Percentiles rank a stretch among this genome's conserved stretches.
phyloP scores from a whole-genome alignment of 2,113 vertebrate species.

The Colaptes auratus region DNA sequence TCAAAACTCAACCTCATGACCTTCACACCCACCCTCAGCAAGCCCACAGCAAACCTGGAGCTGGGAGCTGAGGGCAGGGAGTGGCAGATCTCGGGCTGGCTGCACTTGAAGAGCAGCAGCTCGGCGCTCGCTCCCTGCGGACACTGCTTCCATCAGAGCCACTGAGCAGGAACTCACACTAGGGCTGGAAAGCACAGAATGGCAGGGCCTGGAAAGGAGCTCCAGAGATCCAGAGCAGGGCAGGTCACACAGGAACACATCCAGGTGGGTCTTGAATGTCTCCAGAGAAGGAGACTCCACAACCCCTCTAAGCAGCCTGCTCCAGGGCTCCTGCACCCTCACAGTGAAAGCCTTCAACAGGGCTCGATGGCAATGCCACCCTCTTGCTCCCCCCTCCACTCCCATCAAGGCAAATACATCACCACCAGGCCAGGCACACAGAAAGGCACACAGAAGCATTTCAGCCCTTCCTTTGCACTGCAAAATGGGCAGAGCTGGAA shows the following conservation, averaged over 20 bases:
- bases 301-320: no score
- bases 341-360: no score
- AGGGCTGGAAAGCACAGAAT: background rate
- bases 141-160: background rate
- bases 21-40: background rate
- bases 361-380: background rate
- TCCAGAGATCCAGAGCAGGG: no score
- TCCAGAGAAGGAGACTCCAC: no score
- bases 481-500: background rate
- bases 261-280: no score
- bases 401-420: background rate
- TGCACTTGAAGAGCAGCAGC: background rate
- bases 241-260: no score
- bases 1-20: background rate
- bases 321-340: no score
- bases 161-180: fast-evolving
- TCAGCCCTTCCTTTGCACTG: background rate
- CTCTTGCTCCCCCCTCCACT: background rate
- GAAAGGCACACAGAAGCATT: background rate
- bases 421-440: fast-evolving
- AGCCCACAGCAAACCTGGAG: background rate
- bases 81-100: background rate
- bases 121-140: fast-evolving
- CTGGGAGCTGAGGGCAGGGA: fast-evolving
- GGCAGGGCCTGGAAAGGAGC: no score